phyloP scores from a whole-genome alignment of 2,113 vertebrate species.

The Carlito syrichta region DNA sequence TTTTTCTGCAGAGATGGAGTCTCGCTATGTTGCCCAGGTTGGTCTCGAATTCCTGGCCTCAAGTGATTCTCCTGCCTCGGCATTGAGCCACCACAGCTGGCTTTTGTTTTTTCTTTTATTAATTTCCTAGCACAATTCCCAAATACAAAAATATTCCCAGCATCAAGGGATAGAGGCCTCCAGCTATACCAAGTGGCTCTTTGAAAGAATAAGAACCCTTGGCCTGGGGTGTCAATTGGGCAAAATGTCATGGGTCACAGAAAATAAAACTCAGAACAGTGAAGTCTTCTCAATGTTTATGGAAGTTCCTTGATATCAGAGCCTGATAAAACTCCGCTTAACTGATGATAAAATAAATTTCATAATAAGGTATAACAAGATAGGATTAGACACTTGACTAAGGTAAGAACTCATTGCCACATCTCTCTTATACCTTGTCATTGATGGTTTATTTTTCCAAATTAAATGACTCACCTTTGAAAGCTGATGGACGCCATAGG shows the following conservation, averaged over 20 bases:
- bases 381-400: background rate
- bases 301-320: background rate
- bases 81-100: too few relatives aligned
- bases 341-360: background rate
- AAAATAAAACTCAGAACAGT: background rate
- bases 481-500: rapidly evolving
- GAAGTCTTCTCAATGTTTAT: background rate
- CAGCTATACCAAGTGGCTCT: background rate
- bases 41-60: too few relatives aligned
- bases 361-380: background rate
- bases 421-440: background rate
- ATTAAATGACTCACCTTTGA: background rate
- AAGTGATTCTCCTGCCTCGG: too few relatives aligned
- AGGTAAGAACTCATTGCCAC: background rate
- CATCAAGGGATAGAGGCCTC: background rate
- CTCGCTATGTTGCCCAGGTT: too few relatives aligned
- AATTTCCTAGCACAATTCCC: background rate
- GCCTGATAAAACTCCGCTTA: background rate
- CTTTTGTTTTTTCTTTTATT: too few relatives aligned
- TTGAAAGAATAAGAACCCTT: background rate
- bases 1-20: too few relatives aligned
- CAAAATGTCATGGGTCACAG: background rate
- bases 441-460: background rate
- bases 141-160: background rate
- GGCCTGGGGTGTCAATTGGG: background rate